A percentile compares a stretch with the other conserved stretches of the same genome.
These are phyloP conservation scores for Amphimedon queenslandica DNA, from an alignment of 37 sponge, comb jelly and placozoan genomes.

Conservation along the genomic window DNA sequence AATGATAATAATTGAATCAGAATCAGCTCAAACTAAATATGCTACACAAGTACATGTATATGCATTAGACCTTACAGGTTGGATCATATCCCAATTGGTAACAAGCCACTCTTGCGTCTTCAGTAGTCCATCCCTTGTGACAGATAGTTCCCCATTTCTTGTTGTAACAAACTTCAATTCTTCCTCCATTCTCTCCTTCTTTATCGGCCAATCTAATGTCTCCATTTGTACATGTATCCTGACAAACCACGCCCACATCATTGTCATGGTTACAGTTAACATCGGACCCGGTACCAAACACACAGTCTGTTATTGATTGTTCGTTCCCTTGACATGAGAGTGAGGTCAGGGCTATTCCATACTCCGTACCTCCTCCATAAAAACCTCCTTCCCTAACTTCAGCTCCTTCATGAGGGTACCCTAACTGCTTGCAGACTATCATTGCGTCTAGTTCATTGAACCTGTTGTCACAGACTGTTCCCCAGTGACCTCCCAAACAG, in stretches of 20 bases:
- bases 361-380: slow-evolving; percentile 9
- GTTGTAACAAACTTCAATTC: slow-evolving; percentile 7
- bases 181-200: neutral
- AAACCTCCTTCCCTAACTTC: neutral
- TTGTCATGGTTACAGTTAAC: slow-evolving; percentile 1
- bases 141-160: slow-evolving; percentile 15
- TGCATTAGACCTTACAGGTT: no score
- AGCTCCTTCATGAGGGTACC: neutral
- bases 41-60: no score
- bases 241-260: slow-evolving; percentile 8
- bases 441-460: neutral
- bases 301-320: neutral
- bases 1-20: no score
- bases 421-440: neutral
- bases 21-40: no score
- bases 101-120: slow-evolving; percentile 39
- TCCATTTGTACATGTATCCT: neutral
- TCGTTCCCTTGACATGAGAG: slow-evolving; percentile 3
- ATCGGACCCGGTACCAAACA: neutral
- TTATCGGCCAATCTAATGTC: no score
- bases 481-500: neutral
- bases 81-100: slow-evolving; percentile 16
- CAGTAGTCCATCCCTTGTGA: slow-evolving; percentile 2
- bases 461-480: neutral
- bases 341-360: neutral